Percentiles rank a stretch among this genome's conserved stretches.
Evolutionary conservation across 2,888 invertebrate species (phyloP).

Genomic region (Apamea crenata): DNA sequence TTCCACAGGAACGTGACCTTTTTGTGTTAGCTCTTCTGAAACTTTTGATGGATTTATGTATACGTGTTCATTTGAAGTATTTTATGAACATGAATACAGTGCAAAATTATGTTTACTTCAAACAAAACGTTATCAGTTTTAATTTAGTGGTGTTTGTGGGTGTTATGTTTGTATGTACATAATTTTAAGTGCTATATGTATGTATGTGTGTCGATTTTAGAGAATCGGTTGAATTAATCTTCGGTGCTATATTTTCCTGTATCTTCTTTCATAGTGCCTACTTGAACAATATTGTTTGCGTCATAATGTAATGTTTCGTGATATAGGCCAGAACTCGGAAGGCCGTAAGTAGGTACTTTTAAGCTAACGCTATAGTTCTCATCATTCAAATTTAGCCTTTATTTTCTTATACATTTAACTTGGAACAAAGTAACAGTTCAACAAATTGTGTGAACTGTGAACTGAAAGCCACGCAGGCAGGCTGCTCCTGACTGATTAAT

Average conservation of each 20-base stretch:
- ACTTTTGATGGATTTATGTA: conserved; percentile 20
- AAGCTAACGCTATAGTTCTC: background rate
- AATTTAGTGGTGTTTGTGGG: too few relatives aligned
- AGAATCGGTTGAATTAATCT: background rate
- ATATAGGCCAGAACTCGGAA: background rate
- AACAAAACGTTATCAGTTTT: too few relatives aligned
- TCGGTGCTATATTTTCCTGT: background rate
- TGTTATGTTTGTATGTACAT: too few relatives aligned
- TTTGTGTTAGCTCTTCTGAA: conserved; percentile 45
- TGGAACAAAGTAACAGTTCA: conserved; percentile 38
- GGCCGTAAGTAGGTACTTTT: background rate
- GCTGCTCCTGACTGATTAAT: conserved; percentile 72
- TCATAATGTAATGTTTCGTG: background rate
- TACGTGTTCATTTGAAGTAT: background rate
- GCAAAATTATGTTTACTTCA: background rate
- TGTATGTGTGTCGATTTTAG: background rate
- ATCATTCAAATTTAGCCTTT: background rate
- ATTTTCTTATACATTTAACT: conserved; percentile 22
- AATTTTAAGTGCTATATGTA: too few relatives aligned
- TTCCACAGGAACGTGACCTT: conserved; percentile 64
- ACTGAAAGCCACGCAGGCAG: conserved; percentile 60
- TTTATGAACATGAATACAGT: background rate
- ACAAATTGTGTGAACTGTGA: conserved; percentile 54
- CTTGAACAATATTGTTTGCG: background rate
- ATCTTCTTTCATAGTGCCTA: background rate